These are phyloP conservation scores for Anguilla marmorata DNA, from an alignment of 2,797 vertebrate species.

Conservation along the genomic window DNA sequence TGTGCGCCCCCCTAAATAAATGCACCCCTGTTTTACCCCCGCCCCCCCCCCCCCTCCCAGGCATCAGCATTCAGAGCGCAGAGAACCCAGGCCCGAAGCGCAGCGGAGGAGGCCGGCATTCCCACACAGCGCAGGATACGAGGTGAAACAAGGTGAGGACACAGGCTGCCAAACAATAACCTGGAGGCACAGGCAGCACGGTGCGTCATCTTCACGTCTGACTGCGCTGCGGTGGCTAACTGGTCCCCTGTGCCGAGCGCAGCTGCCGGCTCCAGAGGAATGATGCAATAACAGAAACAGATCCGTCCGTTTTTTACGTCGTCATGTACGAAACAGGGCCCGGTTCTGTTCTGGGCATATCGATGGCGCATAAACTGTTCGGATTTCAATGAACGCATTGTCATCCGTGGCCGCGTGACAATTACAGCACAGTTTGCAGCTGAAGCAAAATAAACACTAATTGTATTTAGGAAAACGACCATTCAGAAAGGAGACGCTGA, in stretches of 20 bases:
- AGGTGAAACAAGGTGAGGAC: slow-evolving; percentile 26
- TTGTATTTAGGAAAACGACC: slow-evolving; percentile 6
- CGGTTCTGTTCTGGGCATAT: background rate
- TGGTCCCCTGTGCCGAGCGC: background rate
- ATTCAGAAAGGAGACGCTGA: background rate
- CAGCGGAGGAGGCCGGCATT: background rate
- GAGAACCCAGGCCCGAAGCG: background rate
- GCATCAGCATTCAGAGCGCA: slow-evolving; percentile 20
- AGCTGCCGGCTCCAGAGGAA: background rate
- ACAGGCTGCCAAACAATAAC: background rate
- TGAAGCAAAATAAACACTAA: slow-evolving; percentile 18
- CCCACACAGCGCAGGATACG: background rate
- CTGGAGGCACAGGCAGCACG: background rate
- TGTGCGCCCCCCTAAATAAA: slow-evolving; percentile 14
- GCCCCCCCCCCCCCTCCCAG: background rate
- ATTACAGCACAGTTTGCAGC: slow-evolving; percentile 3
- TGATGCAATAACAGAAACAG: background rate
- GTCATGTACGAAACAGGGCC: background rate
- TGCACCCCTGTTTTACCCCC: background rate
- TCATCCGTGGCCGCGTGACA: background rate
- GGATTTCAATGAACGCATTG: background rate
- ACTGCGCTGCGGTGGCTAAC: background rate
- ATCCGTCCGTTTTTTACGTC: background rate
- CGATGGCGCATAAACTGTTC: background rate
- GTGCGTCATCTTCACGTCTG: background rate